These are phyloP conservation scores for Oreochromis grahami DNA, from an alignment of 2,797 vertebrate species.

Conservation along the genomic window DNA sequence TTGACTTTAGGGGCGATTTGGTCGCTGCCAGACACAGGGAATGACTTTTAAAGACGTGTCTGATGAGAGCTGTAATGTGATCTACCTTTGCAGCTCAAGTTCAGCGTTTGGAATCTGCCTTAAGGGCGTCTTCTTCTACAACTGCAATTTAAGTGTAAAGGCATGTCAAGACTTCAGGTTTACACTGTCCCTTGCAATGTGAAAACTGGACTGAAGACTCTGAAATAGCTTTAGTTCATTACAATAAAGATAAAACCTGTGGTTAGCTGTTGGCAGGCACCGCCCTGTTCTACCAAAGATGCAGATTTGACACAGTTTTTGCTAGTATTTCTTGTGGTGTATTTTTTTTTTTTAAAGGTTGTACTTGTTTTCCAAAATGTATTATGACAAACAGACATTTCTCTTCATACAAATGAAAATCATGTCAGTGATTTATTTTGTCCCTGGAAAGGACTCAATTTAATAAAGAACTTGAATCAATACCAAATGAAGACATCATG, in stretches of 20 bases:
- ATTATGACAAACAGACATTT: not conserved
- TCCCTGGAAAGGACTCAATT: not conserved
- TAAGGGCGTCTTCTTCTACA: slow-evolving; percentile 5
- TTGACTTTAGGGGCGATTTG: slow-evolving; percentile 38
- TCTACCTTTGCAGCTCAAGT: slow-evolving; percentile 46
- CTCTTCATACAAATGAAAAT: not conserved
- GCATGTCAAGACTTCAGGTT: slow-evolving; percentile 1
- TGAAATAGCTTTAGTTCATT: not conserved
- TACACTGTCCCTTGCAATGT: not conserved
- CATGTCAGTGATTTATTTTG: not conserved
- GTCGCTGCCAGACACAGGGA: slow-evolving; percentile 24
- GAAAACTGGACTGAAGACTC: not conserved
- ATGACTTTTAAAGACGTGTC: slow-evolving; percentile 38
- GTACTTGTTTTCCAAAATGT: not conserved
- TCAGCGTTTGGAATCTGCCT: slow-evolving; percentile 55
- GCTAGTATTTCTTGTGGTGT: not conserved
- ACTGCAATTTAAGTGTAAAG: slow-evolving; percentile 30
- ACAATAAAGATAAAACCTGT: not conserved
- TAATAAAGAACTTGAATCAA: slow-evolving; percentile 15
- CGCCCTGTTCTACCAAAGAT: not conserved
- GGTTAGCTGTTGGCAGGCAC: not conserved
- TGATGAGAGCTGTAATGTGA: slow-evolving; percentile 59
- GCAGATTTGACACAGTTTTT: not conserved
- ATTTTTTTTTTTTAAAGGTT: not conserved
- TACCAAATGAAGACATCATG: slow-evolving; percentile 19